These are phyloP conservation scores for Dipodomys spectabilis DNA, from an alignment of 2,113 vertebrate genomes.

Conservation along the genomic window DNA sequence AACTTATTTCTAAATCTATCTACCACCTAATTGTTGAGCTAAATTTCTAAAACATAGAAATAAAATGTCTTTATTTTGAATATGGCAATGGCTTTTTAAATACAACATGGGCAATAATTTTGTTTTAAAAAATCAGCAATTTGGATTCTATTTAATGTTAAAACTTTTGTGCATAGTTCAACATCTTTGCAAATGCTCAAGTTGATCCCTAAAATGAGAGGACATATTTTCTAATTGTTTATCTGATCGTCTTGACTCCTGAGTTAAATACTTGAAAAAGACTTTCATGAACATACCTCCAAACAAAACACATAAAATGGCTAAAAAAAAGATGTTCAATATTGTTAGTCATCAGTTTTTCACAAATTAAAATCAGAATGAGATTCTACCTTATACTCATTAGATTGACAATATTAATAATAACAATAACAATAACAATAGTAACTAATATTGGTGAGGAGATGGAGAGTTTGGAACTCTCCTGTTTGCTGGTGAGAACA, in stretches of 20 bases:
- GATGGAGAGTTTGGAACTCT: not conserved
- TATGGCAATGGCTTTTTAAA: not conserved
- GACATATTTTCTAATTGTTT: not conserved
- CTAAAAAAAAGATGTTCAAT: not conserved
- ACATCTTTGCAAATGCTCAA: not conserved
- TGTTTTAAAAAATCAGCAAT: not conserved
- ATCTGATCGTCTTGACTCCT: not conserved
- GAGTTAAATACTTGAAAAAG: not conserved
- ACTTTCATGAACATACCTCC: not conserved
- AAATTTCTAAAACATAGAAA: not conserved
- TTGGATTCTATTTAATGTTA: not conserved
- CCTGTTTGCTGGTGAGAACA: not conserved
- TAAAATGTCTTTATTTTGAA: not conserved
- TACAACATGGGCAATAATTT: not conserved
- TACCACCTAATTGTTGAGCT: not conserved
- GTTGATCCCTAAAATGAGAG: not conserved
- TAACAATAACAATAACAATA: not conserved
- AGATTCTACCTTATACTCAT: not conserved
- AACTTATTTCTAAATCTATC: not conserved
- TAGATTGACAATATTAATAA: not conserved
- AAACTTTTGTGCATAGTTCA: not conserved
- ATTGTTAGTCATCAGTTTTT: not conserved
- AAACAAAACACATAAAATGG: not conserved
- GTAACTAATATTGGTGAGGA: not conserved
- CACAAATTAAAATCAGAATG: not conserved